phyloP scores from a whole-genome alignment of 1,140 invertebrate species.

The Hermatobates lingyangjiaoensis region DNA sequence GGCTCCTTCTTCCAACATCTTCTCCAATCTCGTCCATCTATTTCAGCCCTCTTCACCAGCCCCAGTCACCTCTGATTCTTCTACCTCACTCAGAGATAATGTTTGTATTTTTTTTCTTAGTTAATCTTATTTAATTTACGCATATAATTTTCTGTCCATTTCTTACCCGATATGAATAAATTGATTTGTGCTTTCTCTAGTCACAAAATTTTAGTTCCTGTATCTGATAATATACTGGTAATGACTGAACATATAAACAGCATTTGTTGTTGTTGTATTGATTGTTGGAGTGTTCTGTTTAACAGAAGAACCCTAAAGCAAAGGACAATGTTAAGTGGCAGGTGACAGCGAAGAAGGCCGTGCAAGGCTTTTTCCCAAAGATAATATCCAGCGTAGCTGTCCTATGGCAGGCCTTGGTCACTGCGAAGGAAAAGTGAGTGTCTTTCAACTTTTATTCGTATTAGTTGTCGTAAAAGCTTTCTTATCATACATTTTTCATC shows the following conservation, averaged over 20 bases:
- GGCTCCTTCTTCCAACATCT: conserved; percentile 28
- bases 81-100: too few relatives aligned
- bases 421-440: conserved; percentile 28
- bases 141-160: too few relatives aligned
- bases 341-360: conserved; percentile 43
- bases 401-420: conserved; percentile 54
- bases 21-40: conserved; percentile 66
- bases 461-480: too few relatives aligned
- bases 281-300: neutral
- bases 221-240: neutral
- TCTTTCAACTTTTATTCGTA: too few relatives aligned
- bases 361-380: conserved; percentile 59
- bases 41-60: conserved; percentile 36
- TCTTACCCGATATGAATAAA: too few relatives aligned
- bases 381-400: conserved; percentile 60
- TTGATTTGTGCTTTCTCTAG: too few relatives aligned
- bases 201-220: too few relatives aligned
- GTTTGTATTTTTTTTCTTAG: too few relatives aligned
- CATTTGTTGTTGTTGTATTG: neutral
- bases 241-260: neutral
- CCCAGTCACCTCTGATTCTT: too few relatives aligned
- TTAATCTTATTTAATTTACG: too few relatives aligned
- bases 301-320: neutral
- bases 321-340: conserved; percentile 17
- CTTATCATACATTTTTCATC: too few relatives aligned